Percentiles rank a stretch among this genome's conserved stretches.
These are phyloP conservation scores for Aphelenchoides bicaudatus DNA, from an alignment of 2,888 invertebrate genomes.

Conservation along the genomic window DNA sequence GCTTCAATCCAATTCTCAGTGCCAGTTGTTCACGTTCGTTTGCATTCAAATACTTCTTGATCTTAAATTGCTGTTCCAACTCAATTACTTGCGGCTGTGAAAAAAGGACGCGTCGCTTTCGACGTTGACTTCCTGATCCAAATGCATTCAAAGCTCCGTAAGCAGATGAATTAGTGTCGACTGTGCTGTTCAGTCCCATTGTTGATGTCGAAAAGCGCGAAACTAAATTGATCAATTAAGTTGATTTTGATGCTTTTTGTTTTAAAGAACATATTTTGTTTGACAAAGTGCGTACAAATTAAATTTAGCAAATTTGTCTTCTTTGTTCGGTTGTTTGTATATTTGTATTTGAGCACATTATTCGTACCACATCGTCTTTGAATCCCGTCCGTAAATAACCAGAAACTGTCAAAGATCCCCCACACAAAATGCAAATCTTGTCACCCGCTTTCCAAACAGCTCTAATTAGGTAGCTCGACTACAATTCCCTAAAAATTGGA, in stretches of 20 bases:
- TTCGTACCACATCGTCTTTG: neutral
- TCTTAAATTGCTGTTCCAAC: constrained; percentile 78
- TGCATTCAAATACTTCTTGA: constrained; percentile 82
- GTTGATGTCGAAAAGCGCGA: constrained; percentile 24
- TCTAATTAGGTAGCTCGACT: too few relatives aligned
- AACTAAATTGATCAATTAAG: constrained; percentile 23
- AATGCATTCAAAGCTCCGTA: neutral
- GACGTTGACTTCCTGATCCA: constrained; percentile 61
- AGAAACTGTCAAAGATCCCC: neutral
- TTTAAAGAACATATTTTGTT: neutral
- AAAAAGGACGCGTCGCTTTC: constrained; percentile 86
- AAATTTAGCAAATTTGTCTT: neutral
- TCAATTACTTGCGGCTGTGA: constrained; percentile 67
- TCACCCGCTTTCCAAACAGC: too few relatives aligned
- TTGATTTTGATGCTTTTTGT: neutral
- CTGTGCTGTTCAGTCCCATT: constrained; percentile 26
- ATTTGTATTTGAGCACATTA: neutral
- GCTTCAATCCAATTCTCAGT: constrained; percentile 74
- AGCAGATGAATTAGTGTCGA: constrained; percentile 24
- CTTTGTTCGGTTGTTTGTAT: constrained; percentile 1
- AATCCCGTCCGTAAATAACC: neutral
- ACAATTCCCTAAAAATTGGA: too few relatives aligned
- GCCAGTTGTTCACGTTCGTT: constrained; percentile 84
- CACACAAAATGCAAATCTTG: too few relatives aligned
- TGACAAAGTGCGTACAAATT: neutral